Evolutionary conservation across 2,113 vertebrate species (phyloP).

Genomic region (Ploceus nigricollis): DNA sequence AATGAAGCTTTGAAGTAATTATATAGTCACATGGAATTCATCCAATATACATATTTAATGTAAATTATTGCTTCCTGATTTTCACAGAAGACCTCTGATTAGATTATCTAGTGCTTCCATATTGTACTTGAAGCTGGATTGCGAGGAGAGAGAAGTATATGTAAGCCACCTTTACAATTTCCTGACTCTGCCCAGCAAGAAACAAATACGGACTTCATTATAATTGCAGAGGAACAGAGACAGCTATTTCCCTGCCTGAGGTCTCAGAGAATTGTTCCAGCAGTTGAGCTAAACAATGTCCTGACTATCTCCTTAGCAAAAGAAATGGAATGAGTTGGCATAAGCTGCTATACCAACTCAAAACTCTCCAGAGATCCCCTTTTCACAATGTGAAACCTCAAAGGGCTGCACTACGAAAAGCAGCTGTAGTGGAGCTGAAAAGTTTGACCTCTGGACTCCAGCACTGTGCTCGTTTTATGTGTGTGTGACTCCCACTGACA

Average conservation of each 20-base stretch:
- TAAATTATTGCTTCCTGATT: slow-evolving; percentile 61
- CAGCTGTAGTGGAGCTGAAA: slow-evolving; percentile 35
- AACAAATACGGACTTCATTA: background rate
- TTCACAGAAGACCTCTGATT: slow-evolving; percentile 48
- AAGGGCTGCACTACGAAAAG: slow-evolving; percentile 21
- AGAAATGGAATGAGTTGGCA: slow-evolving; percentile 16
- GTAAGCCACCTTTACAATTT: slow-evolving; percentile 22
- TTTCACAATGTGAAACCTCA: slow-evolving; percentile 34
- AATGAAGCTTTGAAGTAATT: slow-evolving; percentile 59
- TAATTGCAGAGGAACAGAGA: slow-evolving; percentile 18
- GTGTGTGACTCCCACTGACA: slow-evolving; percentile 47
- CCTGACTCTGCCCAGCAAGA: slow-evolving; percentile 13
- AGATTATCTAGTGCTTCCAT: slow-evolving; percentile 32
- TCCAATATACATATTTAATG: slow-evolving; percentile 57
- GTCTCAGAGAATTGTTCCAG: slow-evolving; percentile 29
- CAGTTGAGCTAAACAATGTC: slow-evolving; percentile 39
- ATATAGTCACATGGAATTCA: slow-evolving; percentile 48
- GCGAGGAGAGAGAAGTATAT: background rate
- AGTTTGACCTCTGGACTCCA: slow-evolving; percentile 45
- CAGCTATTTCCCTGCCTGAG: slow-evolving; percentile 22
- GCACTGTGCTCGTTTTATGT: slow-evolving; percentile 18
- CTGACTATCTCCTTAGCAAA: slow-evolving; percentile 24
- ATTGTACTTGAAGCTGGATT: slow-evolving; percentile 18
- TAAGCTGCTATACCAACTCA: slow-evolving; percentile 17
- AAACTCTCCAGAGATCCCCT: slow-evolving; percentile 12